Evolutionary conservation across 1,140 invertebrate species (phyloP), one percentile per base, ranked within the genome.

Genomic region (Ctenoplectra terminalis): DNA sequence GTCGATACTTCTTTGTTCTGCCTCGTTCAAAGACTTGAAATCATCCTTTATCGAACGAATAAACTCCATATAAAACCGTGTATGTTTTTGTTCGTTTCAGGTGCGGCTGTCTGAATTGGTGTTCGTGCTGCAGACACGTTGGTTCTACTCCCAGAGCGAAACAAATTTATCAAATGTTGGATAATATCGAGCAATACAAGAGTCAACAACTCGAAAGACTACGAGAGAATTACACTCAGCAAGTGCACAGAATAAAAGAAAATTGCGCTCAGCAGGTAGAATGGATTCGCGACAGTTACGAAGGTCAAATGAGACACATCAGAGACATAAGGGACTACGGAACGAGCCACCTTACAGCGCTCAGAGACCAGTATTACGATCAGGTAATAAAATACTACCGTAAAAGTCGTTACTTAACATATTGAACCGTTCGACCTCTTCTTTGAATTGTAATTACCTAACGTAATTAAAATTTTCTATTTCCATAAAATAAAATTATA

Each of bases 231-330:
- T 99, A 99, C 90, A 96, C 97, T 23, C 95, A 96, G 91, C 98
- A 99, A 95, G 97, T 98, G 61, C 96, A 97, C 90, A 95, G 97
- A 85, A 98, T 99, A 81, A 97, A 97, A 89, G 98, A 99, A 86
- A 99, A 99, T 88, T 99, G 98, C 90, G 95, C 96, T 20, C 97
- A 97, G 90, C 98, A 99, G 94, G 96, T 99, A 92, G 98, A 99
- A 90, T 98, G 97, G 96, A 98, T 99, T 78, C 96, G 98, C 89
- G 97, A 97, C 88, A 99, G 97, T 90, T 99, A 99, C 92, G 96
- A 97, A 83, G 95, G 95, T 23, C 98, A 99, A 94, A 96, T 97
- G 34, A 97, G 96, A 88, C 97, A 99, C 92, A 94, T 99, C 26
- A 95, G 96, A 79, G 98, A 98, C 87, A 97, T 99, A 81, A 94